Evolutionary conservation across 2,797 vertebrate genomes (phyloP), one percentile per base, ranked within the genome.

Genomic region (Micropoecilia bifurca): DNA sequence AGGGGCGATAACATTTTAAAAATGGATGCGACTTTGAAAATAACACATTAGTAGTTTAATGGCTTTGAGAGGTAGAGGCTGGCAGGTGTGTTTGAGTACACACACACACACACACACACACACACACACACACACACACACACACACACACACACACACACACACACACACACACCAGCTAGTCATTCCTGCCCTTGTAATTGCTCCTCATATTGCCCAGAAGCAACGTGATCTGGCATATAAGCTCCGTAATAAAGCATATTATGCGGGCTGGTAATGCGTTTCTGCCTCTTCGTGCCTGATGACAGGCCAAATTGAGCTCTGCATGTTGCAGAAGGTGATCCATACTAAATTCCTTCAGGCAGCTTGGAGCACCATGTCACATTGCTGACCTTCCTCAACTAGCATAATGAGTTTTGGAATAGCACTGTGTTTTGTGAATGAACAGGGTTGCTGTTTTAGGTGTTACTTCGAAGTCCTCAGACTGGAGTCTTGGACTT

Each of bases 231-330:
- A 91, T 92, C 91, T 84, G 90, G 91, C 91, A 92, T 93, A 91
- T 93, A 93, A 91, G 87, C 89, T 85, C 88, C 85, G 90, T 92
- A 92, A 94, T 94, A 94, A 93, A 94, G 92, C 92, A 90, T 88
- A 92, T 95, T 94, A 93, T 93, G 88, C 88, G 68, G 89, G 88
- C 79, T 90, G 89, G 86, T 93, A 93, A 95, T 94, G 92, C 83
- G 87, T 94, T 94, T 93, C 88, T 89, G 87, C 93, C 88, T 93
- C 87, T 86, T 92, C 84, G 89, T 92, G 87, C 82, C 73, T 78
- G 90, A 92, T 93, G 93, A 94, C 93, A 93, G 92, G 89, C 92
- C 88, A 85, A 92, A 94, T 93, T 90, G 93, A 95, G 92, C 90
- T 45, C 85, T 41, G 86, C 72, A 48, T 83, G 90, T 89, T 90